These are phyloP conservation scores for Spicauda simplicius DNA, from an alignment of 2,888 invertebrate genomes.

Conservation along the genomic window DNA sequence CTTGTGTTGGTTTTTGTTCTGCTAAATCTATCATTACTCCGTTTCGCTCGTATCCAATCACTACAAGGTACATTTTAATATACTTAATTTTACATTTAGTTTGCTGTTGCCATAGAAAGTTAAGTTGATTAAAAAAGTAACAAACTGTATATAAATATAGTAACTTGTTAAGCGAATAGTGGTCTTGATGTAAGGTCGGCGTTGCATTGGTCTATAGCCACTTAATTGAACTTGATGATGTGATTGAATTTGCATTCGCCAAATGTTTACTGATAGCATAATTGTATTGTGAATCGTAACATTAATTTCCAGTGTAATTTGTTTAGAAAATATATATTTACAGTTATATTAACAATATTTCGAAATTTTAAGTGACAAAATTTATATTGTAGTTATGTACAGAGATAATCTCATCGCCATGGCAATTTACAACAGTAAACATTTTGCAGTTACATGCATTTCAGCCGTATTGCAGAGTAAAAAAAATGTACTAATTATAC, in stretches of 20 bases:
- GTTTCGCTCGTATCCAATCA: background rate
- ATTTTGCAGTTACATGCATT: background rate
- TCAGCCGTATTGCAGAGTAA: background rate
- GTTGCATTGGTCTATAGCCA: background rate
- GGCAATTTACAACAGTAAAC: background rate
- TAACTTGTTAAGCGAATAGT: slow-evolving; percentile 35
- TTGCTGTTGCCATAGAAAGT: background rate
- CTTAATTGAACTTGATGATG: background rate
- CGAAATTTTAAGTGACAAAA: no score
- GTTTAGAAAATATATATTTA: no score
- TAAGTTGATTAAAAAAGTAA: background rate
- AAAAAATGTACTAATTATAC: background rate
- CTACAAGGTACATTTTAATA: background rate
- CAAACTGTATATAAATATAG: slow-evolving; percentile 13
- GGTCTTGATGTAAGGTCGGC: slow-evolving; percentile 30
- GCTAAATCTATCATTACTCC: background rate
- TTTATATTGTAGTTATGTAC: no score
- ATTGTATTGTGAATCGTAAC: background rate
- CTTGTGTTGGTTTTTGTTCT: no score
- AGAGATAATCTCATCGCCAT: no score
- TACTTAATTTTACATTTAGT: background rate
- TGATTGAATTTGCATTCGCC: background rate
- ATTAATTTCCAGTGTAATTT: background rate
- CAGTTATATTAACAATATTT: no score
- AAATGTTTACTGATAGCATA: background rate